Conservation (phyloP, 2,888 invertebrate species). For the Pterostichus niger region DNA sequence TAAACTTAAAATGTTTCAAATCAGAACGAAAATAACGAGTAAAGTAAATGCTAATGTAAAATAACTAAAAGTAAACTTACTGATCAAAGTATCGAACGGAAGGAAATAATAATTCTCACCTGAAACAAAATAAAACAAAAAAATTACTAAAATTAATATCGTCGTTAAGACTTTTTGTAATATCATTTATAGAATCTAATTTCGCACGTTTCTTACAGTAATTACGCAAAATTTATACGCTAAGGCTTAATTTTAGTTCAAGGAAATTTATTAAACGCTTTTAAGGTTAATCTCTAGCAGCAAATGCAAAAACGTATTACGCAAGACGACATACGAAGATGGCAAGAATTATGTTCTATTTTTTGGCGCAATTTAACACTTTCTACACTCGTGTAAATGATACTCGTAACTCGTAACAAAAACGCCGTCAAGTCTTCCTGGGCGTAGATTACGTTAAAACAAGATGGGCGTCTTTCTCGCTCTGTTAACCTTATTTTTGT, state of each 20-base stretch:
- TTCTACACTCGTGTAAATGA: slow-evolving; percentile 2
- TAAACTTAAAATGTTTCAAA: too few species aligned
- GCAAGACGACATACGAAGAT: slow-evolving; percentile 21
- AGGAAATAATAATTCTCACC: slow-evolving; percentile 38
- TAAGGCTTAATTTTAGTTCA: slow-evolving; percentile 47
- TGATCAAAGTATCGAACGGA: neutral
- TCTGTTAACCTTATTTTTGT: slow-evolving; percentile 14
- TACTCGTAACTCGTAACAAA: slow-evolving; percentile 2
- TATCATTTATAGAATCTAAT: slow-evolving; percentile 35
- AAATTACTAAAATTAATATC: slow-evolving; percentile 26
- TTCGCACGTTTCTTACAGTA: slow-evolving; percentile 14
- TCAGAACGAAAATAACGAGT: too few species aligned
- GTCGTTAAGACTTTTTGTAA: slow-evolving; percentile 11
- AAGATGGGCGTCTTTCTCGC: neutral
- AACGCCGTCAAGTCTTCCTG: neutral
- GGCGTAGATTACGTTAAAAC: too few species aligned
- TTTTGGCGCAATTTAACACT: slow-evolving; percentile 32
- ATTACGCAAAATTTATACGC: slow-evolving; percentile 35
- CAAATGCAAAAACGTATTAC: slow-evolving; percentile 24
- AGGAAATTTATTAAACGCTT: slow-evolving; percentile 39
- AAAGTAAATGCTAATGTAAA: too few species aligned
- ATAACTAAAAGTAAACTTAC: slow-evolving; percentile 32
- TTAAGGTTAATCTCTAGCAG: slow-evolving; percentile 34
- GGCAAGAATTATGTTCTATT: slow-evolving; percentile 37
- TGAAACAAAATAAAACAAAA: slow-evolving; percentile 15